A percentile compares a stretch with the other conserved stretches of the same genome.
Evolutionary conservation across 2,113 vertebrate species (phyloP).

Genomic region (pig (Sus scrofa)): DNA sequence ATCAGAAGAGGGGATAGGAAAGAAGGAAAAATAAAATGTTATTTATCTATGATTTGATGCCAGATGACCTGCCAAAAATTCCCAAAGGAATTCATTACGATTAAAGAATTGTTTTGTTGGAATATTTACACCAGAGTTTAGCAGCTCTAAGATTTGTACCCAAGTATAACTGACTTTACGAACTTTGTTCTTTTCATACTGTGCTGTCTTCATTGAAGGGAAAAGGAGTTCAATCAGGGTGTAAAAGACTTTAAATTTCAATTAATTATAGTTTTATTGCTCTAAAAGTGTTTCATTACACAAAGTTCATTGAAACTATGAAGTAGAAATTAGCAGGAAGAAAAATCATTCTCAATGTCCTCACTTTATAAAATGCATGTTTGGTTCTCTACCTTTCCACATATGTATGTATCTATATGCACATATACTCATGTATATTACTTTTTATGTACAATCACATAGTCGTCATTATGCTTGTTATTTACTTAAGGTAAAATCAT

Average conservation of each 20-base stretch:
- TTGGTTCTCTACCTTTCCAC: not conserved
- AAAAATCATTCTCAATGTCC: not conserved
- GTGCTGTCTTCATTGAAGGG: not conserved
- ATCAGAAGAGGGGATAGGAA: not conserved
- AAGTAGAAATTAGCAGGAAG: not conserved
- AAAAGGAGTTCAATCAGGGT: not conserved
- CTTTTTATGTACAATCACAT: not conserved
- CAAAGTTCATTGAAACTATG: not conserved
- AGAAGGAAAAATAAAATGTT: not conserved
- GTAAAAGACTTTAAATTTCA: not conserved
- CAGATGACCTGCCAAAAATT: not conserved
- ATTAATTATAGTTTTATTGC: constrained; percentile 18
- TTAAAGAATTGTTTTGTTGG: not conserved
- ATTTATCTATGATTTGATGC: not conserved
- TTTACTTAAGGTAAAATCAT: not conserved
- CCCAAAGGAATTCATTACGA: not conserved
- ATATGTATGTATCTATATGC: not conserved
- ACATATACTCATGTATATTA: not conserved
- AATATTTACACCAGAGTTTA: not conserved
- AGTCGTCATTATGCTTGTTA: not conserved
- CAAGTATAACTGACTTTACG: not conserved
- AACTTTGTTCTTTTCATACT: not conserved
- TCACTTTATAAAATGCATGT: not conserved
- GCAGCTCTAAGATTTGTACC: not conserved
- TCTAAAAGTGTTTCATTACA: not conserved